Conservation (phyloP, 2,797 vertebrate genomes). For the Hypotaenidia okinawae region DNA sequence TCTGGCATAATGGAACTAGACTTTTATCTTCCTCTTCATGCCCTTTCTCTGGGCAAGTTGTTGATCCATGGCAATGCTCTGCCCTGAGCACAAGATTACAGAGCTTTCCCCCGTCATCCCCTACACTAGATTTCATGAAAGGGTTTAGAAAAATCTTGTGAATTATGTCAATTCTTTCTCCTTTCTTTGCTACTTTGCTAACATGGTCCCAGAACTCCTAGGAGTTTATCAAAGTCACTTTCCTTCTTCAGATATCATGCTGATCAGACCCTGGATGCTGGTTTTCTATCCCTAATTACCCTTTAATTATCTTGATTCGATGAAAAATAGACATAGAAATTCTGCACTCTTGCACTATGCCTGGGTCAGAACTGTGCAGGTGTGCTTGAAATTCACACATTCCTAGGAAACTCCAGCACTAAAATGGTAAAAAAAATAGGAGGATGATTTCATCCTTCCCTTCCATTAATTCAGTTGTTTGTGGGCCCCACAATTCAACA, state of each 20-base stretch:
- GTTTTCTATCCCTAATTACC: not conserved
- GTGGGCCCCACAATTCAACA: not conserved
- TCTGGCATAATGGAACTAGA: not conserved
- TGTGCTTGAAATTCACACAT: not conserved
- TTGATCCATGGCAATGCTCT: not conserved
- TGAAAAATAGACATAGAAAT: not conserved
- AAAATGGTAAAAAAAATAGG: not conserved
- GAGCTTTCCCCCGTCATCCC: not conserved
- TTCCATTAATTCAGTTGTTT: not conserved
- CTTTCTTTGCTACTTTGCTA: not conserved
- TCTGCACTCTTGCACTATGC: accelerated
- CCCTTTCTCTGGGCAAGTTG: not conserved
- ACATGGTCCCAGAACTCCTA: not conserved
- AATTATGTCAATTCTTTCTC: not conserved
- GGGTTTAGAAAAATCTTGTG: not conserved
- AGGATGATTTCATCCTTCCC: not conserved
- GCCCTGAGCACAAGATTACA: not conserved
- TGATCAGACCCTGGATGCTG: not conserved
- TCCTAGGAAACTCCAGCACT: not conserved
- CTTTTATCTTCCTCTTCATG: not conserved
- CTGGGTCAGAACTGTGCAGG: not conserved
- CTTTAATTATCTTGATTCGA: not conserved
- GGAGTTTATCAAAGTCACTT: not conserved
- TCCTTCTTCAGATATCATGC: not conserved
- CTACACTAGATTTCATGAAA: not conserved